Conservation (phyloP, 2,888 invertebrate genomes). For the Vesta saturnalis region DNA sequence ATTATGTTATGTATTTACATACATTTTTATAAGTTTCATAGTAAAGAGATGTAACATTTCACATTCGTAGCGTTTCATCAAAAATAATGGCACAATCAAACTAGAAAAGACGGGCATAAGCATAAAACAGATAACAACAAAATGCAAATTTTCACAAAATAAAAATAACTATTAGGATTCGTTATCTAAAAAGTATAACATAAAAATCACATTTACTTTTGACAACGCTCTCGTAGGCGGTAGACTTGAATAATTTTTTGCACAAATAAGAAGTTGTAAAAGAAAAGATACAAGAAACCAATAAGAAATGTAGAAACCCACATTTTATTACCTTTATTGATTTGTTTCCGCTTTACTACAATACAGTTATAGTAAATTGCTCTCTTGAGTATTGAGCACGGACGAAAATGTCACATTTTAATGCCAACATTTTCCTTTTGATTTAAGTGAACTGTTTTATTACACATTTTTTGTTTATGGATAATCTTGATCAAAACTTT, state of each 20-base stretch:
- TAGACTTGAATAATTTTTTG: neutral
- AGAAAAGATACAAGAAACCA: slow-evolving; percentile 24
- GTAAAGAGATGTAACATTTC: too few species aligned
- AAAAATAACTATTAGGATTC: too few species aligned
- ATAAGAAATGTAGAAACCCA: slow-evolving; percentile 36
- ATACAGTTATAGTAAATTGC: slow-evolving; percentile 36
- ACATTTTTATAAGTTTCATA: too few species aligned
- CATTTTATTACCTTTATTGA: slow-evolving; percentile 39
- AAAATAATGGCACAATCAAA: too few species aligned
- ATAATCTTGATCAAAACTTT: neutral
- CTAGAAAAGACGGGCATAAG: too few species aligned
- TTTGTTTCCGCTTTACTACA: slow-evolving; percentile 38
- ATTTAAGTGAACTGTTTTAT: slow-evolving; percentile 32
- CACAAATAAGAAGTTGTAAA: slow-evolving; percentile 11
- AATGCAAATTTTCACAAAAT: too few species aligned
- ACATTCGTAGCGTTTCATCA: too few species aligned
- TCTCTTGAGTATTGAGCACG: slow-evolving; percentile 30
- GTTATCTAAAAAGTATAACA: neutral
- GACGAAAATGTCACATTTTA: slow-evolving; percentile 36
- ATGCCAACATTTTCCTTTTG: slow-evolving; percentile 34
- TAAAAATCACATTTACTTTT: neutral
- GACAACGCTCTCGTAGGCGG: neutral
- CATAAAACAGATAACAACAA: too few species aligned
- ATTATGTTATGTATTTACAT: too few species aligned
- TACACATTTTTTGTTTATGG: slow-evolving; percentile 19